These are phyloP conservation scores for Dysdera silvatica DNA, from an alignment of 1,140 invertebrate genomes.

Conservation along the genomic window DNA sequence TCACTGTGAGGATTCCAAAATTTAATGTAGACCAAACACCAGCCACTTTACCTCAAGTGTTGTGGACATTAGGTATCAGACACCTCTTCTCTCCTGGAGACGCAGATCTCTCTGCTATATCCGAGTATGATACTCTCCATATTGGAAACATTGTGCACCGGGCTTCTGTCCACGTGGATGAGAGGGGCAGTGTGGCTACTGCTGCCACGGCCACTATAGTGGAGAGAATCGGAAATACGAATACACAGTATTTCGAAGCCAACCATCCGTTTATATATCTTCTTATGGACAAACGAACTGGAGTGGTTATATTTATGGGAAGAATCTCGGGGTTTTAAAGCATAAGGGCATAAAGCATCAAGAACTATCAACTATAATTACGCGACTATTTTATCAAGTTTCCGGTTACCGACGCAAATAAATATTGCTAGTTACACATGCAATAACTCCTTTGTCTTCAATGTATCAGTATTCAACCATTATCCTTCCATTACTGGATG, in stretches of 20 bases:
- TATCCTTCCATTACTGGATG: too few species aligned
- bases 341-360: neutral
- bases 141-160: slow-evolving; percentile 32
- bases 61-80: slow-evolving; percentile 33
- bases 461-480: too few species aligned
- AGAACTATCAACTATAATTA: too few species aligned
- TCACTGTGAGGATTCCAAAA: slow-evolving; percentile 70
- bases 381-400: too few species aligned
- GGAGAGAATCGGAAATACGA: slow-evolving; percentile 31
- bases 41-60: slow-evolving; percentile 21
- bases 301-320: slow-evolving; percentile 59
- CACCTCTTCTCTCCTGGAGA: slow-evolving; percentile 32
- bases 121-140: neutral
- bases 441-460: too few species aligned
- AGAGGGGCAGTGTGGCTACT: slow-evolving; percentile 33
- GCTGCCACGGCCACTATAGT: slow-evolving; percentile 28
- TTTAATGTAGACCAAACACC: slow-evolving; percentile 61
- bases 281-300: slow-evolving; percentile 55
- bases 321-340: slow-evolving; percentile 20
- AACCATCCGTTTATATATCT: slow-evolving; percentile 64
- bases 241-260: slow-evolving; percentile 53
- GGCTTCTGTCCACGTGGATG: slow-evolving; percentile 32
- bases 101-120: slow-evolving; percentile 36
- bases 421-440: too few species aligned
- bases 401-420: too few species aligned